phyloP scores from a whole-genome alignment of 2,888 invertebrate species.

The Chrysina gloriosa region DNA sequence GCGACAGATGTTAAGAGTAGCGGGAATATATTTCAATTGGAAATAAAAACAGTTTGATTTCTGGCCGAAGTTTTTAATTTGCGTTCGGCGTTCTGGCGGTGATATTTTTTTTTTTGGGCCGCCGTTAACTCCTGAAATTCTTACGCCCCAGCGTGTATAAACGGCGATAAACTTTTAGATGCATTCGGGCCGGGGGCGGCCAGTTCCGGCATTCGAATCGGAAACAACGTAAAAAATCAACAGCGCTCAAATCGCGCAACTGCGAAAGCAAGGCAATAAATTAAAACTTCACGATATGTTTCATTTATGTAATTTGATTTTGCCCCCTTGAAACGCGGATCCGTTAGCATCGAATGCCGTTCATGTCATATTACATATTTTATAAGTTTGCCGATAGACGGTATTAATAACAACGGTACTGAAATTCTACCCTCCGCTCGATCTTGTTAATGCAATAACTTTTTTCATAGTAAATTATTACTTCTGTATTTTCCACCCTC shows the following conservation, averaged over 20 bases:
- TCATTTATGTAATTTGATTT: slow-evolving; percentile 66
- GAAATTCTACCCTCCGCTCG: slow-evolving; percentile 42
- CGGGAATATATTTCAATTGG: slow-evolving; percentile 45
- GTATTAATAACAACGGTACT: slow-evolving; percentile 57
- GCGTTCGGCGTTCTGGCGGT: slow-evolving; percentile 56
- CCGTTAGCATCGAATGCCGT: slow-evolving; percentile 57
- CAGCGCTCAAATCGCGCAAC: slow-evolving; percentile 55
- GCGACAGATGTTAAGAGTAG: slow-evolving; percentile 38
- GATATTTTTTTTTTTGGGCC: slow-evolving; percentile 58
- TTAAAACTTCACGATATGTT: slow-evolving; percentile 65
- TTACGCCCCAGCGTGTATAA: slow-evolving; percentile 57
- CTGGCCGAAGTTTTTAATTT: slow-evolving; percentile 59
- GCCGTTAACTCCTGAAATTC: slow-evolving; percentile 56
- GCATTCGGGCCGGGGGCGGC: slow-evolving; percentile 57
- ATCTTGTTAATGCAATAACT: slow-evolving; percentile 42
- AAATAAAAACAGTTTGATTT: slow-evolving; percentile 51
- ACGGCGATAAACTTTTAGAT: slow-evolving; percentile 62
- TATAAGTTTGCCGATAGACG: slow-evolving; percentile 61
- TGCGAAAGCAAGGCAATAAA: slow-evolving; percentile 58
- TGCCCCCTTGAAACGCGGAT: slow-evolving; percentile 55
- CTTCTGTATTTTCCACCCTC: slow-evolving; percentile 9
- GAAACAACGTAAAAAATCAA: slow-evolving; percentile 52
- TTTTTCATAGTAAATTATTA: slow-evolving; percentile 32
- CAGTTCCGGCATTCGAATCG: slow-evolving; percentile 54
- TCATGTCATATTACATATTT: slow-evolving; percentile 60